Evolutionary conservation across 1,140 invertebrate genomes (phyloP).

Genomic region (Drosophila tani): DNA sequence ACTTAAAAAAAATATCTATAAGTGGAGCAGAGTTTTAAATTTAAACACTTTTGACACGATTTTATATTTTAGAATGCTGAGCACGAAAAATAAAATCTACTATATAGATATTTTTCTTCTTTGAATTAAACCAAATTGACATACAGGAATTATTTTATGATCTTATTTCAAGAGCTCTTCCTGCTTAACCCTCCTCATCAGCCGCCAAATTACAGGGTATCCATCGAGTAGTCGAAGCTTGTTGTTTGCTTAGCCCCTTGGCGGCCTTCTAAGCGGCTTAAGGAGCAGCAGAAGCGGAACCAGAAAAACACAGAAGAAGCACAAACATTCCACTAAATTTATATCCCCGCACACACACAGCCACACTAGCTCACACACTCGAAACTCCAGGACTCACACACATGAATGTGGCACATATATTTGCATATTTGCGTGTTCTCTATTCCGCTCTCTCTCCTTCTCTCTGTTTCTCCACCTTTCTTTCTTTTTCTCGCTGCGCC

Average conservation of each 20-base stretch:
- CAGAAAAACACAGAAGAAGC: constrained; percentile 38
- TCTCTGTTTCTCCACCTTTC: neutral
- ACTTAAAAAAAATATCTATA: too few species aligned
- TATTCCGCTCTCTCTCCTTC: constrained; percentile 50
- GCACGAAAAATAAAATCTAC: too few species aligned
- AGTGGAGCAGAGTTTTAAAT: too few species aligned
- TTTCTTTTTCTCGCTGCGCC: constrained; percentile 64
- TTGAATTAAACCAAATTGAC: too few species aligned
- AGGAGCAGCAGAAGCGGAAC: constrained; percentile 55
- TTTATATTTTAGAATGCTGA: too few species aligned
- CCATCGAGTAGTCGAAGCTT: constrained; percentile 36
- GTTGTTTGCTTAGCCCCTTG: constrained; percentile 71
- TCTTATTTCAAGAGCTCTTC: neutral
- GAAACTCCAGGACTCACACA: constrained; percentile 36
- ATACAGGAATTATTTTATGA: neutral
- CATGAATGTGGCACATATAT: constrained; percentile 53
- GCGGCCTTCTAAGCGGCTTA: constrained; percentile 76
- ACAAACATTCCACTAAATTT: constrained; percentile 49
- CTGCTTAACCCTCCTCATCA: neutral
- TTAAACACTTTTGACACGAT: too few species aligned
- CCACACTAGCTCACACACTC: constrained; percentile 21
- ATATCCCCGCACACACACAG: constrained; percentile 24
- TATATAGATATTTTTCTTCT: too few species aligned
- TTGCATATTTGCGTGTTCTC: constrained; percentile 82
- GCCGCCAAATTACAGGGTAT: constrained; percentile 48